Conservation (phyloP, 2,797 vertebrate species). For the Sebastiscus albofasciatus region DNA sequence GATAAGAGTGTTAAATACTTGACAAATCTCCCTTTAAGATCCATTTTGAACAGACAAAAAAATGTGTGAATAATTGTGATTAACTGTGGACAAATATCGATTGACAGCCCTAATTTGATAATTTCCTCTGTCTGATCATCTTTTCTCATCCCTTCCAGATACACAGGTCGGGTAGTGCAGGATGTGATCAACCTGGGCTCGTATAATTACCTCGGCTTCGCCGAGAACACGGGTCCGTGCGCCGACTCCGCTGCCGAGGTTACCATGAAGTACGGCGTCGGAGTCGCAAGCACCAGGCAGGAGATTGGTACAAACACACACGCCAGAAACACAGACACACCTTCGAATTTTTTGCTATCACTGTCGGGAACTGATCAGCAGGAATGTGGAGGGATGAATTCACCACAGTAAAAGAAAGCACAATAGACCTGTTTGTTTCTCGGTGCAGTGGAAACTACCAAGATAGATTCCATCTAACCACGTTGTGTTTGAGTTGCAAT, state of each 20-base stretch:
- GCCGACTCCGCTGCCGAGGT: slow-evolving; percentile 85
- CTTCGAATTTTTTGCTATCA: background rate
- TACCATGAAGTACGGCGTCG: slow-evolving; percentile 87
- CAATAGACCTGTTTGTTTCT: background rate
- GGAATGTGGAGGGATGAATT: background rate
- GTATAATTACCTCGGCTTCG: slow-evolving; percentile 97
- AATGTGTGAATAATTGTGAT: too few species aligned
- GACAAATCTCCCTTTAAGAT: too few species aligned
- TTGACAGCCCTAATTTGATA: background rate
- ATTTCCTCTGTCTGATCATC: slow-evolving; percentile 16
- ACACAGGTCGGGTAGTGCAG: slow-evolving; percentile 89
- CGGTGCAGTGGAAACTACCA: background rate
- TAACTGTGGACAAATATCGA: too few species aligned
- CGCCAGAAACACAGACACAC: background rate
- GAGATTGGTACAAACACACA: slow-evolving; percentile 87
- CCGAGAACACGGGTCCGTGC: slow-evolving; percentile 87
- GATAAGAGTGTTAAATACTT: too few species aligned
- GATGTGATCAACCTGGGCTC: slow-evolving; percentile 96
- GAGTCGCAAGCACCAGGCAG: slow-evolving; percentile 93
- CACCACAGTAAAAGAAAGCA: background rate
- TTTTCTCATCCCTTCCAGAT: slow-evolving; percentile 73
- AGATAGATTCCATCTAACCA: background rate
- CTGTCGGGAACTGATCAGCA: background rate
- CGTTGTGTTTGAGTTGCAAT: background rate
- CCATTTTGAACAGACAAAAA: too few species aligned